A percentile compares a stretch with the other conserved stretches of the same genome.
phyloP scores from a whole-genome alignment of 2,888 invertebrate genomes.

The Panorpa germanica region DNA sequence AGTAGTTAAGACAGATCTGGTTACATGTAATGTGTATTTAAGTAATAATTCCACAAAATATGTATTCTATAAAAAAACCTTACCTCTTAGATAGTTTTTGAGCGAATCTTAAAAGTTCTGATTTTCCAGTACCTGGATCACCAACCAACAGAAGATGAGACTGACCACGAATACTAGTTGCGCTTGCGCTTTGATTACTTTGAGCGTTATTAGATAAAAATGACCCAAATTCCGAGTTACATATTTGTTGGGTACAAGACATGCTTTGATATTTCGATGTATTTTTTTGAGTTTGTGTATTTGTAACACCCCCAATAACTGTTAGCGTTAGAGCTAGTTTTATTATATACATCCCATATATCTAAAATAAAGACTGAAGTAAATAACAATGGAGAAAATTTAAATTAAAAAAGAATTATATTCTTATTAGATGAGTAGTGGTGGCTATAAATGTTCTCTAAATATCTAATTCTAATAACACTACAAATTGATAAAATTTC shows the following conservation, averaged over 20 bases:
- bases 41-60: too few species aligned
- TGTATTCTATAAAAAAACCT: too few species aligned
- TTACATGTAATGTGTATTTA: conserved; percentile 27
- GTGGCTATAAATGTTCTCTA: too few species aligned
- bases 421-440: conserved; percentile 4
- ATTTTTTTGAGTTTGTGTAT: too few species aligned
- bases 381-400: conserved; percentile 7
- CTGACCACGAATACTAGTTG: conserved; percentile 47
- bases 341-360: conserved; percentile 73
- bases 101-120: conserved; percentile 60
- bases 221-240: too few species aligned
- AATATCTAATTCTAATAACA: conserved; percentile 5
- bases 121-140: conserved; percentile 81
- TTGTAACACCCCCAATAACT: conserved; percentile 29
- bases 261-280: too few species aligned
- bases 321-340: conserved; percentile 68
- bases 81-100: too few species aligned
- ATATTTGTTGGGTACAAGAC: too few species aligned
- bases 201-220: too few species aligned
- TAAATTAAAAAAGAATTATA: conserved; percentile 5
- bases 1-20: conserved; percentile 66
- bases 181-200: conserved; percentile 22
- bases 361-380: conserved; percentile 27
- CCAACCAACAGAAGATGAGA: conserved; percentile 74
- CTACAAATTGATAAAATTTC: too few species aligned